Percentiles rank a stretch among this genome's conserved stretches.
These are phyloP conservation scores for Poicephalus gulielmi DNA, from an alignment of 2,113 vertebrate species.

Conservation along the genomic window DNA sequence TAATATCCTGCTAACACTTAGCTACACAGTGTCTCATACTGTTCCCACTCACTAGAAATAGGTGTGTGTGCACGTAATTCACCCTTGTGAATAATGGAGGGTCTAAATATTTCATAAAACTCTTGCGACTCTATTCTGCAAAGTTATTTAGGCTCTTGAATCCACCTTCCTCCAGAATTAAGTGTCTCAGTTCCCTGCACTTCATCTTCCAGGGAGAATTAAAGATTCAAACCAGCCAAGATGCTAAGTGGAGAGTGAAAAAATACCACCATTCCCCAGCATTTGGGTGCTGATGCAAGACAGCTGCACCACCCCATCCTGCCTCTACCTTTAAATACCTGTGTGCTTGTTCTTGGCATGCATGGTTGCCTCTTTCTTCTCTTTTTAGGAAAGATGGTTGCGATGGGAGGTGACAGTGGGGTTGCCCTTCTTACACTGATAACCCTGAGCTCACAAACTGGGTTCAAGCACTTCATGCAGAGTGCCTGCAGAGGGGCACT, in stretches of 20 bases:
- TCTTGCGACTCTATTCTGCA: neutral
- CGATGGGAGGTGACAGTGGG: neutral
- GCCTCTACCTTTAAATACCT: neutral
- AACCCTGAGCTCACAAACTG: neutral
- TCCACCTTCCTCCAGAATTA: neutral
- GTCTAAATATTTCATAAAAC: neutral
- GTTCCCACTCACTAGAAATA: neutral
- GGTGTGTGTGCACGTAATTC: neutral
- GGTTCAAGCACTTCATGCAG: neutral
- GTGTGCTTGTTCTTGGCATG: neutral
- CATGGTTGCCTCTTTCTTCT: neutral
- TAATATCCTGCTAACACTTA: neutral
- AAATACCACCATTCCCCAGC: neutral
- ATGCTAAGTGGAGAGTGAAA: neutral
- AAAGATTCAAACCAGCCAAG: neutral
- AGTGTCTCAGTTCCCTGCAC: neutral
- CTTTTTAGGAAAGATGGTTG: neutral
- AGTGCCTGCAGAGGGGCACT: neutral
- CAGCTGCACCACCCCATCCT: fast-evolving
- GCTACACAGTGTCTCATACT: neutral
- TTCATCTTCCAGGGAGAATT: neutral
- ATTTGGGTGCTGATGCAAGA: neutral
- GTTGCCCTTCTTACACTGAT: neutral
- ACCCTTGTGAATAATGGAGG: neutral
- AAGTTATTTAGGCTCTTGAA: neutral